phyloP scores from a whole-genome alignment of 2,888 invertebrate species.

The Gisinianus flammeolus region DNA sequence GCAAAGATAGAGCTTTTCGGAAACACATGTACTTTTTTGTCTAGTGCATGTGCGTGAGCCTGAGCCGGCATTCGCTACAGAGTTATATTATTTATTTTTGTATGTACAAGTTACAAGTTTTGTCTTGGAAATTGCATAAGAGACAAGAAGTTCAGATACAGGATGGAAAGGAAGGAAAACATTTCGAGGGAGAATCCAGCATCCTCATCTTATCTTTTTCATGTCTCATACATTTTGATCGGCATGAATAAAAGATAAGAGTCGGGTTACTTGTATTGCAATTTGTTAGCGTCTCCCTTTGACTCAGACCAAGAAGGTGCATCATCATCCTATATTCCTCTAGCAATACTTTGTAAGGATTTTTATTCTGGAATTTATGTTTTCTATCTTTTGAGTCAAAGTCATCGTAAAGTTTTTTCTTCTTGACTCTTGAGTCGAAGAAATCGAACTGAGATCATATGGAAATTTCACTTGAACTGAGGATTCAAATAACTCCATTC shows the following conservation, averaged over 20 bases:
- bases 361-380: conserved; percentile 21
- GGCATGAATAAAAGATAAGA: conserved; percentile 46
- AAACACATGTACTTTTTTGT: background rate
- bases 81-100: conserved; percentile 12
- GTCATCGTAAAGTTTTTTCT: conserved; percentile 7
- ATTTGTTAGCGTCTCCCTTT: conserved; percentile 38
- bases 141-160: background rate
- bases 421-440: background rate
- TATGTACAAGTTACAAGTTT: background rate
- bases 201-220: conserved; percentile 38
- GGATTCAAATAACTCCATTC: no score
- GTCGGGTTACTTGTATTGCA: conserved; percentile 42
- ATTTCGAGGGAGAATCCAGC: conserved; percentile 13
- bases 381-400: conserved; percentile 7
- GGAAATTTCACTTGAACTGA: background rate
- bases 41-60: background rate
- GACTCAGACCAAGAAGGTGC: conserved; percentile 8
- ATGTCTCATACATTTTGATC: conserved; percentile 46
- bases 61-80: background rate
- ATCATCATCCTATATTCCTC: background rate
- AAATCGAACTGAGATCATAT: conserved; percentile 7
- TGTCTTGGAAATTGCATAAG: background rate
- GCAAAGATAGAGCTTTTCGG: background rate
- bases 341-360: conserved; percentile 9
- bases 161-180: conserved; percentile 28